phyloP scores from a whole-genome alignment of 2,113 vertebrate genomes.

The Puffinus mauretanicus region DNA sequence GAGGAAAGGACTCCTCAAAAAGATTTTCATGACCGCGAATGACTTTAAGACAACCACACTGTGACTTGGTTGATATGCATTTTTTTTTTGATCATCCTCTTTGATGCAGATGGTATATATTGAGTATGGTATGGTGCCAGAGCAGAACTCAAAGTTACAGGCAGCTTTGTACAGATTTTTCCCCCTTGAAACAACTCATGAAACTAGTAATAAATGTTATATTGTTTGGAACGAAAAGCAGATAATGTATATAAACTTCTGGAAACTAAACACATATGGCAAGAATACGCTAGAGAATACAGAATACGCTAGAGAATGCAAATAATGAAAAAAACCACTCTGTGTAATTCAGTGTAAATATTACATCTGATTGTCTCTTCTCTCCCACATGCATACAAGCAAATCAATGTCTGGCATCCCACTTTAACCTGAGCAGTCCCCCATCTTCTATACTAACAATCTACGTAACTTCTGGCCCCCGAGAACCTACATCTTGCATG shows the following conservation, averaged over 20 bases:
- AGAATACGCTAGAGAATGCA: neutral
- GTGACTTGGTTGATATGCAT: neutral
- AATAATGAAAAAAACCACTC: neutral
- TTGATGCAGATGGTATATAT: neutral
- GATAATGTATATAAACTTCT: constrained; percentile 33
- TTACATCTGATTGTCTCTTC: neutral
- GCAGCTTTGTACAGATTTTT: neutral
- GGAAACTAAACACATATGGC: constrained; percentile 20
- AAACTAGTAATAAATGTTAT: constrained; percentile 3
- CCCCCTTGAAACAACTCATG: neutral
- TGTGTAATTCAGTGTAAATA: neutral
- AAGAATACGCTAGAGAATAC: neutral
- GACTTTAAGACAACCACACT: neutral
- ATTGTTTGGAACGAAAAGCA: neutral
- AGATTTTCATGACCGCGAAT: neutral
- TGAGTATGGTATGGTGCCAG: neutral
- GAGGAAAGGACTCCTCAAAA: neutral
- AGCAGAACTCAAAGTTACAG: neutral
- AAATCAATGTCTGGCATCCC: neutral
- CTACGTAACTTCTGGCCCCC: neutral
- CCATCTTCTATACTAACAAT: neutral
- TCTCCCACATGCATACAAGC: neutral
- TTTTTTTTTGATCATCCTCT: neutral
- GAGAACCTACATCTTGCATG: neutral
- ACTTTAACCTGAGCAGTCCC: neutral